Evolutionary conservation across 2,113 vertebrate species (phyloP).

Genomic region (Geococcyx californianus): DNA sequence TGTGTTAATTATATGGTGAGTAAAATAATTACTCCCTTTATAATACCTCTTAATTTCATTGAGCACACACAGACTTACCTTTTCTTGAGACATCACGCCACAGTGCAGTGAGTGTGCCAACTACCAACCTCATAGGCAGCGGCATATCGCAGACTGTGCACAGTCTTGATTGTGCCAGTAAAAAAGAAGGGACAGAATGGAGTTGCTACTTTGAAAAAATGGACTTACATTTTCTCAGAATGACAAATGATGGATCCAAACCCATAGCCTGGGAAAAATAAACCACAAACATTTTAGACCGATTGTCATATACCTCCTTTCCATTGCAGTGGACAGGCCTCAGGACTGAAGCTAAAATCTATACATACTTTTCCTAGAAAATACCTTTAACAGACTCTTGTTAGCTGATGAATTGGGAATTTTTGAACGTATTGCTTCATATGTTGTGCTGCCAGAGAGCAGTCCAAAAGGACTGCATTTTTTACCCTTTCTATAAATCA

Average conservation of each 20-base stretch:
- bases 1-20: background rate
- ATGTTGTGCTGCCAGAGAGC: fast-evolving
- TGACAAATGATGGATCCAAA: background rate
- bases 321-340: background rate
- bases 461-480: background rate
- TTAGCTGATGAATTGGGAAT: background rate
- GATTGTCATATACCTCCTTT: background rate
- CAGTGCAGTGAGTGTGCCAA: background rate
- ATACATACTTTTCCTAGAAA: background rate
- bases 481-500: slow-evolving; percentile 11
- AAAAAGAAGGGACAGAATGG: background rate
- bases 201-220: background rate
- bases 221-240: background rate
- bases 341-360: background rate
- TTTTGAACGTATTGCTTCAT: background rate
- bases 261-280: background rate
- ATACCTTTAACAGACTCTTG: background rate
- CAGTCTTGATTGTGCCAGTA: background rate
- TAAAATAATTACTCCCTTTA: background rate
- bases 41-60: background rate
- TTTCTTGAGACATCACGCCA: background rate
- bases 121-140: background rate
- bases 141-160: background rate
- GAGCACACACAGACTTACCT: background rate
- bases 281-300: background rate